phyloP scores from a whole-genome alignment of 2,888 invertebrate genomes.

The Apoderus coryli region DNA sequence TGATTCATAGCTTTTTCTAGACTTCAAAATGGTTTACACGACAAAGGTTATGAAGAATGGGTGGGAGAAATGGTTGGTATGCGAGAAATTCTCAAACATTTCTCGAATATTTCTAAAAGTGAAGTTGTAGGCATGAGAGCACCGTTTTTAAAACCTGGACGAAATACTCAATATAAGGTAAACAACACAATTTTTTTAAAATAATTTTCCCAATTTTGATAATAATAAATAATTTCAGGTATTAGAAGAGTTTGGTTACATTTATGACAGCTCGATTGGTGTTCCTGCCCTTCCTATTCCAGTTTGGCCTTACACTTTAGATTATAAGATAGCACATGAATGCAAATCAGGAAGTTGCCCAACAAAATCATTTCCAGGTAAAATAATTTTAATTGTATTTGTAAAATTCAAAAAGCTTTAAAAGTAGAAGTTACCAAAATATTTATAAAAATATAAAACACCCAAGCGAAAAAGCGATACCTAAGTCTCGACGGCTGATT shows the following conservation, averaged over 20 bases:
- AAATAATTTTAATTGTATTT: no score
- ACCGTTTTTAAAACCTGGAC: constrained; percentile 82
- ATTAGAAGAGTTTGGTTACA: constrained; percentile 81
- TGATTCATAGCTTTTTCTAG: constrained; percentile 27
- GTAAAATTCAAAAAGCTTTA: no score
- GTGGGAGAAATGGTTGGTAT: constrained; percentile 88
- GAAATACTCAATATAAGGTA: constrained; percentile 84
- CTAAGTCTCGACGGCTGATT: no score
- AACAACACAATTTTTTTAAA: constrained; percentile 4
- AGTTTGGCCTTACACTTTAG: constrained; percentile 89
- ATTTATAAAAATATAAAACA: no score
- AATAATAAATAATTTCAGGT: constrained; percentile 39
- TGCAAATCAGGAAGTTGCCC: constrained; percentile 89
- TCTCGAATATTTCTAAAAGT: constrained; percentile 65
- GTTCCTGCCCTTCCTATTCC: constrained; percentile 67
- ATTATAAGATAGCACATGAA: constrained; percentile 85
- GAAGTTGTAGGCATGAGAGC: constrained; percentile 80
- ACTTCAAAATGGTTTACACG: constrained; percentile 69
- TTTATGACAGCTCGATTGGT: constrained; percentile 85
- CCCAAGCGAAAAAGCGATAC: no score
- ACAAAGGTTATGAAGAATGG: constrained; percentile 86
- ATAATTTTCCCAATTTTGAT: not conserved
- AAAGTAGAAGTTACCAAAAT: no score
- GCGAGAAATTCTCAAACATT: constrained; percentile 71
- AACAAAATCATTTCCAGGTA: constrained; percentile 74